Base-by-base conservation (phyloP, 2,113 vertebrate species). In the Colaptes auratus region DNA sequence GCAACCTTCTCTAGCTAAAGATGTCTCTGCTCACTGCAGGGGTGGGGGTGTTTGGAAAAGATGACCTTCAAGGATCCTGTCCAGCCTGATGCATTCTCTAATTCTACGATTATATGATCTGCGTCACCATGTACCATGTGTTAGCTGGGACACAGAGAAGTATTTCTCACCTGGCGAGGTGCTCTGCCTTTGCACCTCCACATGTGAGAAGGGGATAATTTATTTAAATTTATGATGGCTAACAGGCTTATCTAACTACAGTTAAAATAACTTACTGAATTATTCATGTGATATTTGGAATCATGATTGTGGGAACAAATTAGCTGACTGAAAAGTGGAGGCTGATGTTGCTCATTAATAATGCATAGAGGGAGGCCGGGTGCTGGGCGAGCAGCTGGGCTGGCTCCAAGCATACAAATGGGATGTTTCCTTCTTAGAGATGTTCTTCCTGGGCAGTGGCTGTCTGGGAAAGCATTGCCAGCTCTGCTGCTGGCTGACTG, bases 181-280 rank as follows among this genome's bases (percentile, higher is more conserved):
- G 61, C 59, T 94, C 81, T 94, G 89, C 73, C 69, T 93, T 91
- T 76, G 74, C 67, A 85, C 63, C 64, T 91, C 79, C 88, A 16
- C 7, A n/a, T 79, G 90, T 30, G 82, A 89, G 44, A 61, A 77
- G 76, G 70, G 63, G 86, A 82, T 96, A 96, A 97, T 97, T 92
- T 96, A 97, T 98, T 97, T 91, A 79, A 95, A 96, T 96, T 85
- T 95, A 92, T 96, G 95, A 86, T 82, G 90, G 93, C 94, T 97
- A 97, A 95, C 70, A 1, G 96, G 94, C 96, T 98, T 97, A 97
- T 97, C 96, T 96, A 97, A 97, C 94, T 84, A 90, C 93, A 88
- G 94, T 97, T 95, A 97, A 98, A 97, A 97, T 96, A 97, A 96
- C 96, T 94, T 95, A 86, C 95, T 98, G 97, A 97, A 98, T 98